A percentile compares a stretch with the other conserved stretches of the same genome.
These are phyloP conservation scores for Panagrolaimus sp. DNA, from an alignment of 1,140 invertebrate species.

Conservation along the genomic window DNA sequence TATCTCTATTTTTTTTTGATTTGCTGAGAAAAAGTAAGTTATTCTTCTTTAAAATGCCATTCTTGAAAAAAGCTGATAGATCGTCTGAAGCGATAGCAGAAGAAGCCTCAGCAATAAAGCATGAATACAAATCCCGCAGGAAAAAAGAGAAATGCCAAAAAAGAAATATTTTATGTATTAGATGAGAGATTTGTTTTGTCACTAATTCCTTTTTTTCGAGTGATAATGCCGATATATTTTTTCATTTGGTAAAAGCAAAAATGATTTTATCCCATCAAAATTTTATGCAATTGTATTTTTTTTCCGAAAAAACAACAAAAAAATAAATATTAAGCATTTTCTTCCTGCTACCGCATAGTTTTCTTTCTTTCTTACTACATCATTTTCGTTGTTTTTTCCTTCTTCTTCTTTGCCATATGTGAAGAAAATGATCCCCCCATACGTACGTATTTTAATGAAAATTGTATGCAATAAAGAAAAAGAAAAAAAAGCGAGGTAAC, in stretches of 20 bases:
- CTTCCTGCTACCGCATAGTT: too few relatives aligned
- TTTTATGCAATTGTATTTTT: not conserved
- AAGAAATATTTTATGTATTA: conserved; percentile 13
- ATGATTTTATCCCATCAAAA: not conserved
- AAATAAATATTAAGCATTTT: not conserved
- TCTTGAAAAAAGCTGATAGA: conserved; percentile 12
- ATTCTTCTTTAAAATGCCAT: too few relatives aligned
- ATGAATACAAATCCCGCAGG: conserved; percentile 12
- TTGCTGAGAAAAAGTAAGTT: too few relatives aligned
- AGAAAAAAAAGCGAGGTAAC: too few relatives aligned
- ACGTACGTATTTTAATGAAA: too few relatives aligned
- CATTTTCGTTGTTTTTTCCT: too few relatives aligned
- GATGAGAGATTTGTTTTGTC: not conserved
- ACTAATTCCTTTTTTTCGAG: not conserved
- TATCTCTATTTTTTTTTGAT: too few relatives aligned
- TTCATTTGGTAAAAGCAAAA: not conserved
- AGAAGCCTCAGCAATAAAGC: not conserved
- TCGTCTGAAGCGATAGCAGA: not conserved
- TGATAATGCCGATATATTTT: not conserved
- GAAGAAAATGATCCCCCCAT: too few relatives aligned
- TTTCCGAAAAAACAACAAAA: not conserved
- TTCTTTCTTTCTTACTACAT: too few relatives aligned
- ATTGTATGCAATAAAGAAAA: too few relatives aligned
- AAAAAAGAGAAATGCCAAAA: not conserved
- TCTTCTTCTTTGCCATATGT: too few relatives aligned